Percentiles rank a stretch among this genome's conserved stretches.
These are phyloP conservation scores for Sericinus montela DNA, from an alignment of 2,888 invertebrate species.

Conservation along the genomic window DNA sequence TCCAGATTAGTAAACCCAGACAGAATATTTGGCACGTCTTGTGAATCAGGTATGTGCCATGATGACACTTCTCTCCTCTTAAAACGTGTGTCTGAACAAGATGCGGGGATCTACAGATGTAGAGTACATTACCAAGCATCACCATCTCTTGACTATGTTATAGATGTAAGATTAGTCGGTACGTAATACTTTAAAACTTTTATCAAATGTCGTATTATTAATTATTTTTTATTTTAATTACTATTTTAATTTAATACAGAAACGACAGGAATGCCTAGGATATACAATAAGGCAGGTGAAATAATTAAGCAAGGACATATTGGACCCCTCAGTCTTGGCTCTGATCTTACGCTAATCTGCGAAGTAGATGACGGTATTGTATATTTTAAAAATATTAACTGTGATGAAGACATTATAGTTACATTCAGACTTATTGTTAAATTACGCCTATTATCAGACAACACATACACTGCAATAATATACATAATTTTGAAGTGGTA, in stretches of 20 bases:
- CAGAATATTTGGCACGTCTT: conserved; percentile 38
- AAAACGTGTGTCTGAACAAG: conserved; percentile 40
- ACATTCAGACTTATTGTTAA: too few species aligned
- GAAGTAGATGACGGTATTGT: conserved; percentile 47
- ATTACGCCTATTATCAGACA: too few species aligned
- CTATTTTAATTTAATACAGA: conserved; percentile 31
- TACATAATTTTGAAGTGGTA: too few species aligned
- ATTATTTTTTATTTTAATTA: not conserved
- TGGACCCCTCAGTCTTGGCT: conserved; percentile 47
- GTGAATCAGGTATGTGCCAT: conserved; percentile 39
- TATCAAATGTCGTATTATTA: not conserved
- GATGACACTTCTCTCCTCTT: conserved; percentile 57
- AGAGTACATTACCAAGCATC: conserved; percentile 61
- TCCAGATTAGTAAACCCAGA: conserved; percentile 36
- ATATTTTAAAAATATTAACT: not conserved
- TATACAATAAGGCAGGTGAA: conserved; percentile 38
- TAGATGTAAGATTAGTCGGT: conserved; percentile 55
- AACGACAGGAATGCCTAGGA: conserved; percentile 44
- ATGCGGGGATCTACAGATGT: conserved; percentile 54
- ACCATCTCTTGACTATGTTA: conserved; percentile 51
- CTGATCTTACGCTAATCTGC: conserved; percentile 45
- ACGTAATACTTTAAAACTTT: conserved; percentile 22
- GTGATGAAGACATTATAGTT: too few species aligned
- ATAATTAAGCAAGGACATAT: conserved; percentile 40
- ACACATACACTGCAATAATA: too few species aligned